phyloP scores from a whole-genome alignment of 2,888 invertebrate species.

The Lasioglossum marginatum region DNA sequence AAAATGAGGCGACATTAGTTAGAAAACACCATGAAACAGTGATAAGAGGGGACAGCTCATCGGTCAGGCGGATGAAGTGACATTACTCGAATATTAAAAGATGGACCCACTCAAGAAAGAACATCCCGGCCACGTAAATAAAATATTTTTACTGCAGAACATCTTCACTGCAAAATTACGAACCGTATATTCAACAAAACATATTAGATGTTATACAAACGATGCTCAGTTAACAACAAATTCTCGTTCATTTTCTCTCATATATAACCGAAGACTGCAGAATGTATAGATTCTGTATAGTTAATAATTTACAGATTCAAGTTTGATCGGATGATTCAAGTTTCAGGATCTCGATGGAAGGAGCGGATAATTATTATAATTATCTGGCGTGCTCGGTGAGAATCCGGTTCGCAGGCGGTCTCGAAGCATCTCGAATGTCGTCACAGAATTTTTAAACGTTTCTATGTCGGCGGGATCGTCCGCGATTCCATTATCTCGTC shows the following conservation, averaged over 20 bases:
- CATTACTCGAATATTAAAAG: constrained; percentile 4
- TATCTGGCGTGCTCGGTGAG: neutral
- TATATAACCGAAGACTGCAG: no score
- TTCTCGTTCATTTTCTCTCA: no score
- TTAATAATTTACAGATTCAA: no score
- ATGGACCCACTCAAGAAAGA: neutral
- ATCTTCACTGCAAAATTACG: neutral
- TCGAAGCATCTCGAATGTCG: neutral
- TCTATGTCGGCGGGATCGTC: neutral
- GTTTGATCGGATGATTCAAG: no score
- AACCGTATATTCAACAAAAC: no score
- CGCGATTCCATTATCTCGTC: constrained; percentile 23
- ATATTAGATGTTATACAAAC: no score
- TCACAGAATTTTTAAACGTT: neutral
- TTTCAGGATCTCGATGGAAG: neutral
- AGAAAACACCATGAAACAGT: neutral
- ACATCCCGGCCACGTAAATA: neutral
- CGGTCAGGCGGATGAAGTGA: neutral
- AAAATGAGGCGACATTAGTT: neutral
- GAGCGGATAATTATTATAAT: neutral
- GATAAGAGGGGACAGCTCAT: neutral
- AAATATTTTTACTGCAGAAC: neutral
- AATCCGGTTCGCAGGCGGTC: neutral
- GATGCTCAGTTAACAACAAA: no score
- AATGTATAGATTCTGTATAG: no score